These are phyloP conservation scores for Neodiprion fabricii DNA, from an alignment of 1,140 invertebrate species.

Conservation along the genomic window DNA sequence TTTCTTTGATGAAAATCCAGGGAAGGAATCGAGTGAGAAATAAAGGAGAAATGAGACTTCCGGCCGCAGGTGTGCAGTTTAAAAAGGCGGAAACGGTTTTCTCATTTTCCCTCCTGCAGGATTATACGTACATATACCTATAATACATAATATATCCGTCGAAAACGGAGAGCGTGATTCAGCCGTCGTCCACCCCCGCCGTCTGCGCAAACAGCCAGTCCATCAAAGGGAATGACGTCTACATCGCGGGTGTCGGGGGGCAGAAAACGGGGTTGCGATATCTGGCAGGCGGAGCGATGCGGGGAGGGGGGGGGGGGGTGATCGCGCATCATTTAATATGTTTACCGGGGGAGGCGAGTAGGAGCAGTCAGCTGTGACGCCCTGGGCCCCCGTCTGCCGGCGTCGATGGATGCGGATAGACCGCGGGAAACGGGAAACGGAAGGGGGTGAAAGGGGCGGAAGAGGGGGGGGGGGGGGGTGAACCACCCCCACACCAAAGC, in stretches of 20 bases:
- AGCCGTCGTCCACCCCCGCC: neutral
- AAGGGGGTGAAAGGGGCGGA: neutral
- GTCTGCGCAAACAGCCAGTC: neutral
- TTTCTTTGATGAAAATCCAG: too few relatives aligned
- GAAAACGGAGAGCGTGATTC: neutral
- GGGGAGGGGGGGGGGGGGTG: too few relatives aligned
- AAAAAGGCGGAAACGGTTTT: too few relatives aligned
- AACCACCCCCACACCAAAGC: too few relatives aligned
- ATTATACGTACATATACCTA: too few relatives aligned
- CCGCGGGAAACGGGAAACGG: too few relatives aligned
- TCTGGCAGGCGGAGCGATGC: neutral
- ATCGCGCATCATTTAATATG: slow-evolving; percentile 3
- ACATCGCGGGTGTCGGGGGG: neutral
- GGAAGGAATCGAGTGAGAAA: too few relatives aligned
- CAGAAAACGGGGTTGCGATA: neutral
- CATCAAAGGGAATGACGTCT: neutral
- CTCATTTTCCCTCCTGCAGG: too few relatives aligned
- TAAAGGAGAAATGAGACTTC: too few relatives aligned
- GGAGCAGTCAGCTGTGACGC: slow-evolving; percentile 1
- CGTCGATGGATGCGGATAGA: neutral
- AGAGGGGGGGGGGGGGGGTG: too few relatives aligned
- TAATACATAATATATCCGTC: neutral
- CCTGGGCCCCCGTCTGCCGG: neutral
- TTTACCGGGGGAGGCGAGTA: neutral
- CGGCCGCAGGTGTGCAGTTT: too few relatives aligned